Percentiles rank a stretch among this genome's conserved stretches.
phyloP scores from a whole-genome alignment of 2,113 vertebrate genomes.

The Indri indri region DNA sequence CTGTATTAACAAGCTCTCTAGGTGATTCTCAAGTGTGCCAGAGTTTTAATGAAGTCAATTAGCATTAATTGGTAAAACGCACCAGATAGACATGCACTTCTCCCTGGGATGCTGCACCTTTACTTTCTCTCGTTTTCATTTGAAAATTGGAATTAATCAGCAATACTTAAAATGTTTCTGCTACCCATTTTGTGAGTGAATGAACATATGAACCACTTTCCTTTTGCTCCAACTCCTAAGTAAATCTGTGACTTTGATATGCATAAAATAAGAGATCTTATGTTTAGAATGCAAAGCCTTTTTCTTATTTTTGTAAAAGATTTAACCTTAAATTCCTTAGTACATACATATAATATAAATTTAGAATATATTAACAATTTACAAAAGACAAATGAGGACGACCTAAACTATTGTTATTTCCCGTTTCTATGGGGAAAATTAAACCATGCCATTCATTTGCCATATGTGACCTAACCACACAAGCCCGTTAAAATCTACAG shows the following conservation, averaged over 20 bases:
- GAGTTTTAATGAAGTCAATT: not conserved
- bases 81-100: not conserved
- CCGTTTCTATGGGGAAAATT: not conserved
- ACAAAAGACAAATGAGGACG: not conserved
- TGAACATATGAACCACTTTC: not conserved
- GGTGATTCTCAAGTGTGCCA: not conserved
- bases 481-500: not conserved
- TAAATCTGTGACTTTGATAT: not conserved
- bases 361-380: not conserved
- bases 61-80: not conserved
- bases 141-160: not conserved
- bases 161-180: not conserved
- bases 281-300: not conserved
- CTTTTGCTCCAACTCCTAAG: not conserved
- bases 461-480: not conserved
- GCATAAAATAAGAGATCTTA: not conserved
- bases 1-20: not conserved
- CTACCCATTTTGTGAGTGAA: not conserved
- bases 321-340: not conserved
- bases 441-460: not conserved
- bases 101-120: not conserved
- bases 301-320: not conserved
- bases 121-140: not conserved
- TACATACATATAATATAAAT: not conserved
- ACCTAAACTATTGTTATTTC: not conserved